Percentiles rank a stretch among this genome's conserved stretches.
Evolutionary conservation across 2,113 vertebrate genomes (phyloP).

Genomic region (Equus przewalskii): DNA sequence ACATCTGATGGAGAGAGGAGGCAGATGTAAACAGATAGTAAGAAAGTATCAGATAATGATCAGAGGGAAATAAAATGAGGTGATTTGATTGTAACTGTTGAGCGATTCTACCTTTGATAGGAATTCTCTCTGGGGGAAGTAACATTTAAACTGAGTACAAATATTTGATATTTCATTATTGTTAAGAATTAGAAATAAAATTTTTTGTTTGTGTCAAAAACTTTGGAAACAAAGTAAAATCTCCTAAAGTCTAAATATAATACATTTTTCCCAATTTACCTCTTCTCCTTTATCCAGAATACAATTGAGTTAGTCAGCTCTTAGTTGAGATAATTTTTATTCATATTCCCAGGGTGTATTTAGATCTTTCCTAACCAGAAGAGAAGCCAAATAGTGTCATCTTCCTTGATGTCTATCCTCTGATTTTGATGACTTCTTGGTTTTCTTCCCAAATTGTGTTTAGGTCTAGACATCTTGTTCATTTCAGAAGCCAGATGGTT

Average conservation of each 20-base stretch:
- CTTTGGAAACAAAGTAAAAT: not conserved
- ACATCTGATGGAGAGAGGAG: not conserved
- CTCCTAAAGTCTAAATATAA: not conserved
- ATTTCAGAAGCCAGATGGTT: not conserved
- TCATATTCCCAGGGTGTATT: not conserved
- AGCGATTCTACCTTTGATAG: not conserved
- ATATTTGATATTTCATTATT: not conserved
- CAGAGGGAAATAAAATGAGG: not conserved
- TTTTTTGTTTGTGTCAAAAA: not conserved
- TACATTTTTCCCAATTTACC: not conserved
- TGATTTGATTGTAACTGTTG: not conserved
- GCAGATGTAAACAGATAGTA: not conserved
- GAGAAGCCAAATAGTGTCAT: not conserved
- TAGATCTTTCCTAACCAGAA: not conserved
- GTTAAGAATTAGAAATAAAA: constrained; percentile 3
- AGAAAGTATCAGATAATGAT: not conserved
- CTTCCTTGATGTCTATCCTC: not conserved
- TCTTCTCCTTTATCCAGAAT: not conserved
- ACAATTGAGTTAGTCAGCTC: not conserved
- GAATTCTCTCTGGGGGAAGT: not conserved
- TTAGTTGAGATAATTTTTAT: not conserved
- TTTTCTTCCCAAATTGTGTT: not conserved
- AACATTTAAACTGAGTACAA: not conserved
- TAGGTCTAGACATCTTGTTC: not conserved
- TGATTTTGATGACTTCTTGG: not conserved